Base-by-base conservation (phyloP, 2,888 invertebrate species). In the Lacanobia wlatinum region DNA sequence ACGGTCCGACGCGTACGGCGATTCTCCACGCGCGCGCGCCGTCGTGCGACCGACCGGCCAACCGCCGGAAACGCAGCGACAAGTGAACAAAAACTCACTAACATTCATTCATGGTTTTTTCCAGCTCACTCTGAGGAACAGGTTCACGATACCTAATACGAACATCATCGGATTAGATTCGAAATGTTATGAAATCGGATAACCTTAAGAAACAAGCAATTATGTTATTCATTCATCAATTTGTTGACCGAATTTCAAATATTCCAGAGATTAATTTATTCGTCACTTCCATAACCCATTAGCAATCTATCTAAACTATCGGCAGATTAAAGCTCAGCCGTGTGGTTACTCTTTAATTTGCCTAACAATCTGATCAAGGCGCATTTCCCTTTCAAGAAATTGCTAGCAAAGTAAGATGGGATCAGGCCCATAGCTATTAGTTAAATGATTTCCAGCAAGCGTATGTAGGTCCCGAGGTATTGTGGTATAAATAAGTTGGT, bases 51-150 rank as follows among this genome's bases (percentile, higher is more conserved):
- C 91, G 88, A 81, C 88, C 91, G 87, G 12, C 43, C 90, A 87
- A 87, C 88, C 90, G 91, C 94, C 95, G 96, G 96, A 96, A 96
- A 95, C 93, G 89, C 91, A 94, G 91, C 92, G 94, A 95, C 95
- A 95, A 94, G 95, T 95, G 89, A 90, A 96, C 95, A 96, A 96
- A 96, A 96, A 96, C 93, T 91, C 85, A 92, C 71, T 70, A 72
- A 79, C 92, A 93, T 94, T 92, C 95, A 95, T 95, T 95, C 94
- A 95, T 93, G 89, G 78, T 90, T 94, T 90, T 94, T 95, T 93
- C 90, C 89, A 89, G 84, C 88, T 85, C 82, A 86, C 74, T 82
- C 84, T 80, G 78, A 88, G 80, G 86, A 92, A 93, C 95, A 92
- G 94, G 94, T 94, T 92, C 90, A 90, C 84, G 84, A 89, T 87